Percentiles rank a stretch among this genome's conserved stretches.
These are phyloP conservation scores for Eustalomyia histrio DNA, from an alignment of 2,888 invertebrate genomes.

Conservation along the genomic window DNA sequence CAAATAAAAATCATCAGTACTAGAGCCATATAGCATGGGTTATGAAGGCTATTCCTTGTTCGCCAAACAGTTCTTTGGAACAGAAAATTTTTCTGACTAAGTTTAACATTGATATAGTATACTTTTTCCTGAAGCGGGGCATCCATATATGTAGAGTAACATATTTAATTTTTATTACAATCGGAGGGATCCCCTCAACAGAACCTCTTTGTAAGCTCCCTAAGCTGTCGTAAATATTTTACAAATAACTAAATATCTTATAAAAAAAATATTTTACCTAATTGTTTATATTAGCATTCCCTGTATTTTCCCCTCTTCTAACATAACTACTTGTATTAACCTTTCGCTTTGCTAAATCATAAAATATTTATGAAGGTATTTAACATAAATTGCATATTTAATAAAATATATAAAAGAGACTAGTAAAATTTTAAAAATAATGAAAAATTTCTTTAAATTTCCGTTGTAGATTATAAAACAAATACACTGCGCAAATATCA, in stretches of 20 bases:
- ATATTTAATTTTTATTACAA: too few relatives aligned
- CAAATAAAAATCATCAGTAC: too few relatives aligned
- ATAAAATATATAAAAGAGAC: conserved; percentile 12
- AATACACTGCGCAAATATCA: conserved; percentile 19
- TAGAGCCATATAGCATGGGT: too few relatives aligned
- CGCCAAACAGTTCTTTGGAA: too few relatives aligned
- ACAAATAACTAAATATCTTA: not conserved
- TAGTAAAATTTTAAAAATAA: conserved; percentile 34
- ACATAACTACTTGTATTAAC: conserved; percentile 27
- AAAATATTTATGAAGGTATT: conserved; percentile 61
- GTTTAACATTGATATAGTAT: too few relatives aligned
- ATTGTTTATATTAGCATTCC: not conserved
- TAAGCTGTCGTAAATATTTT: too few relatives aligned
- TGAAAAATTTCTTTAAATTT: conserved; percentile 58
- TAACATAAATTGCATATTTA: conserved; percentile 63
- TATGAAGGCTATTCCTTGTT: too few relatives aligned
- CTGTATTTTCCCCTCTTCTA: not conserved
- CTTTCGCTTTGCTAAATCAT: conserved; percentile 52
- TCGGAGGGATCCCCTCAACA: too few relatives aligned
- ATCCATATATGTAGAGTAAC: too few relatives aligned
- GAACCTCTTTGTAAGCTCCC: too few relatives aligned
- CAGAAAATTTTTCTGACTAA: too few relatives aligned
- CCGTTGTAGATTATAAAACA: conserved; percentile 50
- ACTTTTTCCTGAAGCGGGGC: too few relatives aligned
- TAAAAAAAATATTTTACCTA: not conserved